Percentiles rank a stretch among this genome's conserved stretches.
phyloP scores from a whole-genome alignment of 53 echinoderm and acorn worm genomes.

The Apostichopus leukothele region DNA sequence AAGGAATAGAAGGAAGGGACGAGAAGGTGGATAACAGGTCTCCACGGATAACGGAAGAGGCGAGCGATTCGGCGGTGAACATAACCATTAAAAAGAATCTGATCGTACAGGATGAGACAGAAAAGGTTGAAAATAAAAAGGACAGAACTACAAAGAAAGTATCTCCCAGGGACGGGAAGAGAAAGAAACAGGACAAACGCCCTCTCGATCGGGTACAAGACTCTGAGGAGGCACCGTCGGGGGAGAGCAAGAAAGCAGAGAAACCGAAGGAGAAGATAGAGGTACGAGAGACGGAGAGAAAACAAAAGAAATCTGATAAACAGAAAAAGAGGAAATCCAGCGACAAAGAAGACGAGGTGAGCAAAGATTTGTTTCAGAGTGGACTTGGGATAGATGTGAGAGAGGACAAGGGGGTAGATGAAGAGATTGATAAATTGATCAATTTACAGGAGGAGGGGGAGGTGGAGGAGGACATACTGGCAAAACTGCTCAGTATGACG shows the following conservation, averaged over 20 bases:
- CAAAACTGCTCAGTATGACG: slow-evolving; percentile 8
- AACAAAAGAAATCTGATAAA: slow-evolving; percentile 25
- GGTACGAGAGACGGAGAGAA: slow-evolving; percentile 21
- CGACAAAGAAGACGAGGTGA: slow-evolving; percentile 45
- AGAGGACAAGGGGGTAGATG: neutral
- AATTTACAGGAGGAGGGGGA: slow-evolving; percentile 20
- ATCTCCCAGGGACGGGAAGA: neutral
- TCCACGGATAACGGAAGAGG: neutral
- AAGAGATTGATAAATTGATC: neutral
- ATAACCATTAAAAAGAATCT: neutral
- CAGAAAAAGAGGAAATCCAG: slow-evolving; percentile 42
- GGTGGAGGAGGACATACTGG: neutral
- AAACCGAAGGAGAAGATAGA: slow-evolving; percentile 20
- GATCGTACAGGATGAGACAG: neutral
- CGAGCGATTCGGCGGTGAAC: neutral
- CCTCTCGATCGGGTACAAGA: slow-evolving; percentile 1
- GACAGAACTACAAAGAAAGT: neutral
- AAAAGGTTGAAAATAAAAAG: neutral
- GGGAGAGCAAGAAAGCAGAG: neutral
- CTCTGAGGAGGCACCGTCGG: neutral
- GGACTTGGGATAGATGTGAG: neutral
- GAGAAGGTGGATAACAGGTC: neutral
- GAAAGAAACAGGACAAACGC: slow-evolving; percentile 4
- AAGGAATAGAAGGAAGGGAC: neutral
- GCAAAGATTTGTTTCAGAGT: slow-evolving; percentile 4